Evolutionary conservation across 2,113 vertebrate genomes (phyloP).

Genomic region (Galeopterus variegatus): DNA sequence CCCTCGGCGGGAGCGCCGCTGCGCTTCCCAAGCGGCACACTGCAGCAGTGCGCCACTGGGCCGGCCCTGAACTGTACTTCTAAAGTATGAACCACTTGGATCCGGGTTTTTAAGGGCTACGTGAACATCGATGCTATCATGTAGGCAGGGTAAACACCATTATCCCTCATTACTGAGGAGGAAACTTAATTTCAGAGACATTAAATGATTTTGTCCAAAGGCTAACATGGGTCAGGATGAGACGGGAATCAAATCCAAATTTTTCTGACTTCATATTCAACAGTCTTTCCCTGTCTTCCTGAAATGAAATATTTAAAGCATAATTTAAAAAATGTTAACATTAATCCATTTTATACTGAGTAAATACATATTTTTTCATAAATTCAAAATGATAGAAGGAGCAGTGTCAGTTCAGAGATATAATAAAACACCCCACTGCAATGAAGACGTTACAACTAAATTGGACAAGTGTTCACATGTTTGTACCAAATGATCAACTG

Average conservation of each 20-base stretch:
- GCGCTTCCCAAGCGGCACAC: no score
- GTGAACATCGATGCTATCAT: background rate
- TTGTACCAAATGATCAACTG: background rate
- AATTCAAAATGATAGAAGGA: background rate
- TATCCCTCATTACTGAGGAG: background rate
- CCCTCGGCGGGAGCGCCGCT: no score
- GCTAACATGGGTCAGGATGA: background rate
- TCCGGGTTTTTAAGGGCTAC: background rate
- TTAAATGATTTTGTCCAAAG: background rate
- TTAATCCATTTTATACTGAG: background rate
- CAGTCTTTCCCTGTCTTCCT: background rate
- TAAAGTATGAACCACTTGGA: background rate
- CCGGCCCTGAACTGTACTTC: background rate
- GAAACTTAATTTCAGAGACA: background rate
- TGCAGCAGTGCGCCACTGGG: no score
- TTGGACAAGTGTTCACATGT: background rate
- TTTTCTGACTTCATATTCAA: conserved; percentile 41
- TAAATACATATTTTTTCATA: background rate
- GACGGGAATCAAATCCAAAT: background rate
- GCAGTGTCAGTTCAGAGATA: background rate
- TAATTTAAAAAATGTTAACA: background rate
- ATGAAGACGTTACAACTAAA: background rate
- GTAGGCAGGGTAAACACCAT: background rate
- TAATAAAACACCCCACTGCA: background rate
- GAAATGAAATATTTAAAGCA: background rate